Evolutionary conservation across 2,888 invertebrate genomes (phyloP).

Genomic region (Nemotelus pantherinus): DNA sequence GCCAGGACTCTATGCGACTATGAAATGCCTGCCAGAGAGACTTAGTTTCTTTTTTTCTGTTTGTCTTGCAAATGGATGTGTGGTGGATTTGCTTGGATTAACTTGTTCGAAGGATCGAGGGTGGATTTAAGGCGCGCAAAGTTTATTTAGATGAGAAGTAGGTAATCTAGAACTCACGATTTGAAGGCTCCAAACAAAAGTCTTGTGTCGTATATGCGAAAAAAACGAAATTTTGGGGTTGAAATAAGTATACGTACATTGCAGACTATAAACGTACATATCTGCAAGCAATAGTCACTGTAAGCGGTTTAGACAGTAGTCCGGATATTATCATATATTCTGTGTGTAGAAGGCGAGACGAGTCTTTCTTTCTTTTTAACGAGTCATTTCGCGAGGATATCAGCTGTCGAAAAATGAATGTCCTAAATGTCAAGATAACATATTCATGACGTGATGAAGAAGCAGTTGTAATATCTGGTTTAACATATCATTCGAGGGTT

Average conservation of each 20-base stretch:
- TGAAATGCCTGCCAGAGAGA: constrained; percentile 26
- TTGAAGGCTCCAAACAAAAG: constrained; percentile 24
- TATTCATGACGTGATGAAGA: constrained; percentile 32
- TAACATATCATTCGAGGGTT: constrained; percentile 37
- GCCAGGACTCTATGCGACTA: constrained; percentile 22
- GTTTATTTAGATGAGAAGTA: constrained; percentile 46
- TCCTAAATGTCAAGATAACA: constrained; percentile 36
- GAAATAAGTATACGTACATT: neutral
- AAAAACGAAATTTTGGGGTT: constrained; percentile 1
- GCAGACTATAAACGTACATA: neutral
- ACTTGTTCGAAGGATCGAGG: constrained; percentile 49
- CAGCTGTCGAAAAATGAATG: constrained; percentile 39
- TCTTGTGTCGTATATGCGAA: constrained; percentile 26
- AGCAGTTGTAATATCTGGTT: constrained; percentile 33
- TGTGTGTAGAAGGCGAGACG: neutral
- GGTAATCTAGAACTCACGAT: constrained; percentile 37
- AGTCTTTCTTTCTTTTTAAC: constrained; percentile 7
- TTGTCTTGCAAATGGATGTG: constrained; percentile 51
- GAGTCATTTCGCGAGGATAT: constrained; percentile 26
- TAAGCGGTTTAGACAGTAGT: constrained; percentile 6
- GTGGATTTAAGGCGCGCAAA: constrained; percentile 46
- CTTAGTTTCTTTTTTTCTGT: constrained; percentile 39
- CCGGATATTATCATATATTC: constrained; percentile 23
- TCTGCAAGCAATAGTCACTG: neutral
- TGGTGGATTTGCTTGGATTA: constrained; percentile 52